Base-by-base conservation (phyloP, 2,797 vertebrate genomes). In the Gallinago nigripennis region DNA sequence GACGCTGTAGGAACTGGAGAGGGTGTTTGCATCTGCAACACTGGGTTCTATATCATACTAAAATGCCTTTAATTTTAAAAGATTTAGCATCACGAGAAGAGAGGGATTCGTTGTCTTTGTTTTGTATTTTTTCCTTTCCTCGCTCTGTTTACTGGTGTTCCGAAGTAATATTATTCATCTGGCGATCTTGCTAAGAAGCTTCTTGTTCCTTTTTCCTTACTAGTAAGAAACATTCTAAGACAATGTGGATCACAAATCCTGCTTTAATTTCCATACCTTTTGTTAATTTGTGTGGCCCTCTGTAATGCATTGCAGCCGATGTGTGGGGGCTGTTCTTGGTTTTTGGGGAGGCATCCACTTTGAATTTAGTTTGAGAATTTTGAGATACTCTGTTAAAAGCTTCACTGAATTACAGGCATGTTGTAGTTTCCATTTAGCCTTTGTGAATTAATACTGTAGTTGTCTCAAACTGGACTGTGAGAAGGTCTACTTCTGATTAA, bases 381-480 rank as follows among this genome's bases (percentile, higher is more conserved):
- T 78, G 50, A 88, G 79, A 57, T 63, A 19, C 17, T 93, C 43
- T 71, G 0, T 61, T 82, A 90, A 94, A 91, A 64, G n/a, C 57
- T 95, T 80, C 63, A 86, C 64, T 91, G 89, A 94, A 88, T 51
- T 75, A 48, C 41, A 92, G 65, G 30, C 46, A 54, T 61, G 68
- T 82, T 90, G 72, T 46, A 65, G 23, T 80, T 93, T 93, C 63
- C 43, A 45, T 56, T 83, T 88, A 66, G 48, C 51, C 78, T 85
- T 75, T 81, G 51, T 85, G 85, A 63, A 31, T 39, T 78, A 84
- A 45, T 45, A 20, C 43, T 70, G 45, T 58, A 83, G 43, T 72
- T 54, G 51, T 92, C 70, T 83, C 46, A 61, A 12, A 12, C 31
- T 63, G 16, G 3, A 61, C 66, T 79, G 37, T 35, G 39, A 61